phyloP scores from a whole-genome alignment of 92 coral and sea anemone genomes.

The Zoanthus sociatus region DNA sequence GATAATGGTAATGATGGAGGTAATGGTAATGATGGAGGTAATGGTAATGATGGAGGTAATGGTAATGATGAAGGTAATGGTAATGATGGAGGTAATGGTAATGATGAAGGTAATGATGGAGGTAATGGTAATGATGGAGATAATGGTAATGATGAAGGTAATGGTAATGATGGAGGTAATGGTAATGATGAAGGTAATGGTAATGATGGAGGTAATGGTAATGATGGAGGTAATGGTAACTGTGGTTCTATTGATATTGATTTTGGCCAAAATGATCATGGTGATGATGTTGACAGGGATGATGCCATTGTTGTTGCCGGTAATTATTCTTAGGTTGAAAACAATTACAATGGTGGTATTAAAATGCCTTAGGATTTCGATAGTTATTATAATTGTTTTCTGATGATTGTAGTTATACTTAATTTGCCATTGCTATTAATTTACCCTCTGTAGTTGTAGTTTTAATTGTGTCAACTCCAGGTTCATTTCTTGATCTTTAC shows the following conservation, averaged over 20 bases:
- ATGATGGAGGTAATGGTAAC: neutral
- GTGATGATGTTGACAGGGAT: neutral
- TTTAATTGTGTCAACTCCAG: slow-evolving; percentile 25
- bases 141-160: neutral
- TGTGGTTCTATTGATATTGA: neutral
- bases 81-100: too few relatives aligned
- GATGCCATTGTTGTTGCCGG: neutral
- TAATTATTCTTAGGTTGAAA: neutral
- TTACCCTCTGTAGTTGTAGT: neutral
- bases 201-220: neutral
- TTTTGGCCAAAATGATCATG: neutral
- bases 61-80: too few relatives aligned
- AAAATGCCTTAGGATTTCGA: neutral
- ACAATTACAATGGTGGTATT: neutral
- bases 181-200: neutral
- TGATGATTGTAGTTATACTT: too few relatives aligned
- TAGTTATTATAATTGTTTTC: neutral
- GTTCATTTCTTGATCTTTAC: neutral
- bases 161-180: neutral
- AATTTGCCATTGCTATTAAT: too few relatives aligned
- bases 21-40: too few relatives aligned
- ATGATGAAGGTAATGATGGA: too few relatives aligned
- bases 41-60: too few relatives aligned
- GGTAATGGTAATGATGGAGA: too few relatives aligned
- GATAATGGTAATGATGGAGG: too few relatives aligned